Conservation (phyloP, 2,113 vertebrate species). For the Callopanchax toddi region DNA sequence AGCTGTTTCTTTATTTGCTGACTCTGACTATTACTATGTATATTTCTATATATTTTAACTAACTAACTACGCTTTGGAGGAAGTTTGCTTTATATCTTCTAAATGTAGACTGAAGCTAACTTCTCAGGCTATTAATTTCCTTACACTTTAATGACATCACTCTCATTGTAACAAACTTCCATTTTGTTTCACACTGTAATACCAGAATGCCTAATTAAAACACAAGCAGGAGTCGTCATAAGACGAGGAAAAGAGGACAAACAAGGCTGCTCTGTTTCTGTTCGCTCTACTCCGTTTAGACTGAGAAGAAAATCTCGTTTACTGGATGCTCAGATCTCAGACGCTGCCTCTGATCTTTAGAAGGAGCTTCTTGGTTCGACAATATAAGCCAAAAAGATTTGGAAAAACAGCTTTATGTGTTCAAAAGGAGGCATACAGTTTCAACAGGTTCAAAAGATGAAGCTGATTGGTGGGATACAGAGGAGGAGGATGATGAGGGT, state of each 20-base stretch:
- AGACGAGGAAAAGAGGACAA: not conserved
- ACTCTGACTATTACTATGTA: too few species aligned
- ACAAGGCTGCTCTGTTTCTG: not conserved
- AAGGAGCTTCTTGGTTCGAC: not conserved
- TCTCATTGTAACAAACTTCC: not conserved
- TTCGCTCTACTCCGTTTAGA: not conserved
- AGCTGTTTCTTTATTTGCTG: too few species aligned
- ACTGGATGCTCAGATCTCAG: not conserved
- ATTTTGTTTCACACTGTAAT: not conserved
- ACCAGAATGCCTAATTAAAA: not conserved
- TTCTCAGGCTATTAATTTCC: too few species aligned
- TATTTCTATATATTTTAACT: too few species aligned
- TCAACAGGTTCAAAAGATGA: constrained; percentile 42
- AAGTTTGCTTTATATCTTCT: too few species aligned
- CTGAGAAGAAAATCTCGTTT: not conserved
- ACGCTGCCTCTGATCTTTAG: not conserved
- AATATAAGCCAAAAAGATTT: not conserved
- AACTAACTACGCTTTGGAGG: too few species aligned
- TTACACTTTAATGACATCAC: too few species aligned
- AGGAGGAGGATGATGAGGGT: constrained; percentile 34
- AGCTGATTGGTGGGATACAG: not conserved
- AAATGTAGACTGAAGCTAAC: too few species aligned
- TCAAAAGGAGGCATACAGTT: not conserved
- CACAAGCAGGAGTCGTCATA: not conserved
- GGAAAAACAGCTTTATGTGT: not conserved